These are phyloP conservation scores for Catalaphyllia jardinei DNA, from an alignment of 64 coral and sea anemone species.

Conservation along the genomic window DNA sequence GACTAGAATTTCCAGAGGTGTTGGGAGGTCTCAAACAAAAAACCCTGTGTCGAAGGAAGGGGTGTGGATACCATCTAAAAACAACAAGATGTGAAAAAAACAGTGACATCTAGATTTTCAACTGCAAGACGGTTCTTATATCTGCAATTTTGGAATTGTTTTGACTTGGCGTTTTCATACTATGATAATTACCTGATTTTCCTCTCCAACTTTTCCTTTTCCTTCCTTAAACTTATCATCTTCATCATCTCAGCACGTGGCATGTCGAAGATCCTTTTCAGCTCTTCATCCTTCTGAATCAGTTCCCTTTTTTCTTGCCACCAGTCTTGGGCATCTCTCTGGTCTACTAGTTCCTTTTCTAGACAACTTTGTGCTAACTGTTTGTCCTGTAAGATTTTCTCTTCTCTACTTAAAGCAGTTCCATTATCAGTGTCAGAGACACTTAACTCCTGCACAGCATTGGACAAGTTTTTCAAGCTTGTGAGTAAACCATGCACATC, in stretches of 20 bases:
- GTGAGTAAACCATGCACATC: neutral
- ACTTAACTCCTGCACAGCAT: neutral
- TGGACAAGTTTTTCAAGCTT: neutral
- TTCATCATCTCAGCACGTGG: constrained; percentile 16
- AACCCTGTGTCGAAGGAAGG: too few relatives aligned
- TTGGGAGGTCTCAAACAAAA: too few relatives aligned
- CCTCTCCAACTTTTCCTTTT: constrained; percentile 42
- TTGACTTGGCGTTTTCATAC: neutral
- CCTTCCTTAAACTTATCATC: constrained; percentile 28
- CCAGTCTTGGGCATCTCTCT: neutral
- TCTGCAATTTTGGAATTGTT: neutral
- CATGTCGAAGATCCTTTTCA: constrained; percentile 16
- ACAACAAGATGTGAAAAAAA: too few relatives aligned
- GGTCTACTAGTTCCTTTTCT: neutral
- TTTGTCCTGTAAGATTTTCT: neutral
- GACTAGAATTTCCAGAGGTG: too few relatives aligned
- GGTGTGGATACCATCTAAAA: too few relatives aligned
- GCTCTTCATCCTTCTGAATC: neutral
- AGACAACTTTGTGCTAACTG: neutral
- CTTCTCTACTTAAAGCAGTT: neutral
- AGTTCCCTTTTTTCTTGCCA: neutral
- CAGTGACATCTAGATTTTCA: too few relatives aligned
- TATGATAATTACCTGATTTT: constrained; percentile 25
- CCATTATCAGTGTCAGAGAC: neutral
- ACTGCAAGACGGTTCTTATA: too few relatives aligned